phyloP scores from a whole-genome alignment of 1,140 invertebrate genomes.

The Pogonognathellus flavescens region DNA sequence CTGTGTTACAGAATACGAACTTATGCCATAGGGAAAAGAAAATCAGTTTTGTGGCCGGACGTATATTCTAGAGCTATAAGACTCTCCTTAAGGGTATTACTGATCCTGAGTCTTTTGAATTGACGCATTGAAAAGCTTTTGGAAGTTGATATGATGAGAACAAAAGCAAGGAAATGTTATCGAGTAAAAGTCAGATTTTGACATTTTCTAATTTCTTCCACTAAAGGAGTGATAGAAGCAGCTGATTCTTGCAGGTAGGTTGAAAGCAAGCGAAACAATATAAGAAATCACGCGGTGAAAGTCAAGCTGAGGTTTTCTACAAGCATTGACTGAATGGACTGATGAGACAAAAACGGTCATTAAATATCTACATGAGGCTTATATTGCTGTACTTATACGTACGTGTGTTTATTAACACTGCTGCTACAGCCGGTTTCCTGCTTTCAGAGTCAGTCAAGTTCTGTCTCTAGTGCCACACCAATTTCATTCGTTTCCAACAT shows the following conservation, averaged over 20 bases:
- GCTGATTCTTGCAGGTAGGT: slow-evolving; percentile 2
- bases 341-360: background rate
- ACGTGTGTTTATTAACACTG: background rate
- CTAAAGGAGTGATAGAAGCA: background rate
- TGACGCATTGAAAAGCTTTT: slow-evolving; percentile 34
- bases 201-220: slow-evolving; percentile 65
- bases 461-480: too few relatives aligned
- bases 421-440: background rate
- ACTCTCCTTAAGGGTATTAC: background rate
- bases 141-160: slow-evolving; percentile 39
- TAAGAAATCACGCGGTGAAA: slow-evolving; percentile 19
- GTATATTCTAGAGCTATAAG: background rate
- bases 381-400: background rate
- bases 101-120: slow-evolving; percentile 13
- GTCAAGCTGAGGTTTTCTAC: slow-evolving; percentile 8
- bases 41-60: background rate
- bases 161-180: slow-evolving; percentile 63
- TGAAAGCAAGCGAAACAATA: slow-evolving; percentile 3
- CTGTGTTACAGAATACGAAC: background rate
- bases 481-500: too few relatives aligned
- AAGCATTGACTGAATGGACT: background rate
- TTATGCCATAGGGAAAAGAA: background rate
- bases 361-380: background rate
- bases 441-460: too few relatives aligned
- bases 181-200: slow-evolving; percentile 67